These are phyloP conservation scores for Otolemur garnettii DNA, from an alignment of 2,113 vertebrate species.

Conservation along the genomic window DNA sequence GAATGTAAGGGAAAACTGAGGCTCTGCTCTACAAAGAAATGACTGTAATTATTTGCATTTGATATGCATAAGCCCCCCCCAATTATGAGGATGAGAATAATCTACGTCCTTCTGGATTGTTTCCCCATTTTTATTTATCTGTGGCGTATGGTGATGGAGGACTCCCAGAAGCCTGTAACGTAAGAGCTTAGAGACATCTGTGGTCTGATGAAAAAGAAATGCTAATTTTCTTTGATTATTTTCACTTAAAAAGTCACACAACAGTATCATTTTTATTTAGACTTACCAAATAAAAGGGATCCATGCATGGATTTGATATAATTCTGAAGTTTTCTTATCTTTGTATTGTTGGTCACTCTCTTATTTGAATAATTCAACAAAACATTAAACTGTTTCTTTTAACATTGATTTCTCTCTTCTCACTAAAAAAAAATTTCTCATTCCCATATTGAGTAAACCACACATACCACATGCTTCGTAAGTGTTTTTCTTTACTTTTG, in stretches of 20 bases:
- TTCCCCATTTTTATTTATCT: background rate
- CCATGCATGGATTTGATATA: background rate
- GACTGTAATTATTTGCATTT: background rate
- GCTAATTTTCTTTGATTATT: background rate
- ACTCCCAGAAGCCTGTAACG: background rate
- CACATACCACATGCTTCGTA: background rate
- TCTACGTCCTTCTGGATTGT: background rate
- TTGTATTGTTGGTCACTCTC: background rate
- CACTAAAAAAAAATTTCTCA: background rate
- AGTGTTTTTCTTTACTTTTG: conserved; percentile 36
- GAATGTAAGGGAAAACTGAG: background rate
- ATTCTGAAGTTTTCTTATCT: conserved; percentile 33
- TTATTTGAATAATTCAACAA: conserved; percentile 48
- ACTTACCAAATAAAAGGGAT: background rate
- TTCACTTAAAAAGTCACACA: background rate
- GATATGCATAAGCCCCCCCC: background rate
- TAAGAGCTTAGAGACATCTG: background rate
- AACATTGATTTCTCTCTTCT: background rate
- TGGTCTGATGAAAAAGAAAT: background rate
- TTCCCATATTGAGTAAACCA: background rate
- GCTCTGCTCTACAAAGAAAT: background rate
- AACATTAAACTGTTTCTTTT: conserved; percentile 51
- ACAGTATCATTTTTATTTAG: conserved; percentile 33
- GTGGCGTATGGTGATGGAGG: background rate
- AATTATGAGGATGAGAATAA: background rate